Conservation (phyloP, 2,888 invertebrate genomes). For the Melitaea athalia region DNA sequence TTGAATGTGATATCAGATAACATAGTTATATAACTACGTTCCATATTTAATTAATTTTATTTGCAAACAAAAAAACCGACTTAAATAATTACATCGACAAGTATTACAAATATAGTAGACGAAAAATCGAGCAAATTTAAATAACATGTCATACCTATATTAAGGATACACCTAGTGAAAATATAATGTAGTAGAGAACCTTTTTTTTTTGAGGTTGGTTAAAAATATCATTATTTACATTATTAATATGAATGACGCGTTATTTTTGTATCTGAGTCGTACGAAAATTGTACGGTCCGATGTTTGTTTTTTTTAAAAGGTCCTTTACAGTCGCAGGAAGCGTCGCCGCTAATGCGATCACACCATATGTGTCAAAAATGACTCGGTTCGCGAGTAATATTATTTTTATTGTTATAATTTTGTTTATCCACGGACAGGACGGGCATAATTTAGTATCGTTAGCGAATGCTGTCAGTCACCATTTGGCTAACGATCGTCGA, state of each 20-base stretch:
- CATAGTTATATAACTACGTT: not conserved
- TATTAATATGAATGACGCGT: slow-evolving; percentile 31
- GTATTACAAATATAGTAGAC: too few relatives aligned
- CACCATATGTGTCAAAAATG: slow-evolving; percentile 70
- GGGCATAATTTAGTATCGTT: slow-evolving; percentile 63
- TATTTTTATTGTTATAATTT: slow-evolving; percentile 64
- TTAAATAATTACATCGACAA: too few relatives aligned
- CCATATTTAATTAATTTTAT: not conserved
- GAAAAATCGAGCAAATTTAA: too few relatives aligned
- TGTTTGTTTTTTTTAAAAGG: slow-evolving; percentile 46
- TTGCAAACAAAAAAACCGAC: too few relatives aligned
- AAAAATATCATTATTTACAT: not conserved
- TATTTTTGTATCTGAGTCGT: slow-evolving; percentile 24
- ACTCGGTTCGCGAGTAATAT: slow-evolving; percentile 52
- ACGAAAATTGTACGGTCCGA: slow-evolving; percentile 48
- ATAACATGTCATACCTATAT: too few relatives aligned
- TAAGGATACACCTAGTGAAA: too few relatives aligned
- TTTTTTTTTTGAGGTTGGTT: too few relatives aligned
- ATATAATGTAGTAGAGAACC: too few relatives aligned
- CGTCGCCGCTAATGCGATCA: slow-evolving; percentile 62
- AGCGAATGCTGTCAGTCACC: slow-evolving; percentile 59
- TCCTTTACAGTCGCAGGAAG: slow-evolving; percentile 54
- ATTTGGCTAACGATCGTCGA: slow-evolving; percentile 55
- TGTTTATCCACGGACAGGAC: slow-evolving; percentile 55
- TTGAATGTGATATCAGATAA: not conserved